Evolutionary conservation across 2,888 invertebrate species (phyloP).

Genomic region (Eutolmus rufibarbis): DNA sequence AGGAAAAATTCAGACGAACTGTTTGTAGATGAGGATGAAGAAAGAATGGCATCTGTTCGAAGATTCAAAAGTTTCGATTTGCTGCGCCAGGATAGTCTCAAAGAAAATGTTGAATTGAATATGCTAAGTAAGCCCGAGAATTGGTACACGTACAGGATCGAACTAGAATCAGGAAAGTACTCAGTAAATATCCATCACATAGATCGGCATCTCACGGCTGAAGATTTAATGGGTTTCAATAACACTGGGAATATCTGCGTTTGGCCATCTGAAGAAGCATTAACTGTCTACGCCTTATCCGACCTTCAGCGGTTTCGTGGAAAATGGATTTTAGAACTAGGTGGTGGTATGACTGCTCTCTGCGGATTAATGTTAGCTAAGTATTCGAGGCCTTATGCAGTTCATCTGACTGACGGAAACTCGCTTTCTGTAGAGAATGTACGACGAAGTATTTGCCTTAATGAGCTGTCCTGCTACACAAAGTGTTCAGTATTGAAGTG

Average conservation of each 20-base stretch:
- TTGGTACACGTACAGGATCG: slow-evolving; percentile 71
- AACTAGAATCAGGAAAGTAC: slow-evolving; percentile 63
- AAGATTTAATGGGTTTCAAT: slow-evolving; percentile 80
- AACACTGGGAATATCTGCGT: slow-evolving; percentile 82
- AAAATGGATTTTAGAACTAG: slow-evolving; percentile 77
- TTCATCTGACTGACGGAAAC: slow-evolving; percentile 82
- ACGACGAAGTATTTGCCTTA: slow-evolving; percentile 70
- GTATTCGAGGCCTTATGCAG: slow-evolving; percentile 69
- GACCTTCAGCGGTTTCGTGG: slow-evolving; percentile 71
- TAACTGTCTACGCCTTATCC: slow-evolving; percentile 73
- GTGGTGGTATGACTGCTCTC: slow-evolving; percentile 85
- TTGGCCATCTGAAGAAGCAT: slow-evolving; percentile 81
- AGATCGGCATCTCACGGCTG: slow-evolving; percentile 71
- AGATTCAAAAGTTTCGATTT: slow-evolving; percentile 69
- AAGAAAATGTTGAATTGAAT: slow-evolving; percentile 60
- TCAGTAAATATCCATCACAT: slow-evolving; percentile 69
- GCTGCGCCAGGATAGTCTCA: slow-evolving; percentile 64
- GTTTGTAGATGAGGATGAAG: slow-evolving; percentile 54
- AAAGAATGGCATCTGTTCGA: slow-evolving; percentile 66
- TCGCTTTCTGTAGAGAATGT: slow-evolving; percentile 77
- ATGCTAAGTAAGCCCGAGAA: slow-evolving; percentile 63
- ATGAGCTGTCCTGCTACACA: slow-evolving; percentile 68
- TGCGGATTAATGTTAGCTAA: slow-evolving; percentile 78
- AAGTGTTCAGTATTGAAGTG: slow-evolving; percentile 68
- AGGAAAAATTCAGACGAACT: slow-evolving; percentile 62